These are phyloP conservation scores for Antrozous pallidus DNA, from an alignment of 2,797 vertebrate species.

Conservation along the genomic window DNA sequence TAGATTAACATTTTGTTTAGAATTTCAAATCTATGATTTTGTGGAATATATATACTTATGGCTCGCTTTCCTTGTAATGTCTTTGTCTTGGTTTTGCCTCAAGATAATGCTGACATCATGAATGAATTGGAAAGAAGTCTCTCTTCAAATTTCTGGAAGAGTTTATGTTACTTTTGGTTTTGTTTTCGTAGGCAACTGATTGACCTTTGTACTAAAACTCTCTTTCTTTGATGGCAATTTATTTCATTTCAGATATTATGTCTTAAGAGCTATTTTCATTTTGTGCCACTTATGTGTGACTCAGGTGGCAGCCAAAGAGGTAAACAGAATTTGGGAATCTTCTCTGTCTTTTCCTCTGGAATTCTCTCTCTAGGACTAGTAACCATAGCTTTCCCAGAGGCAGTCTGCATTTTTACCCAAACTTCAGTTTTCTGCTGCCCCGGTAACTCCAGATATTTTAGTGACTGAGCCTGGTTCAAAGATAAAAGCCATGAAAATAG, in stretches of 20 bases:
- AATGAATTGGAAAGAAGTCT: not conserved
- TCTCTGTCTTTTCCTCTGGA: not conserved
- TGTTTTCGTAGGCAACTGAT: not conserved
- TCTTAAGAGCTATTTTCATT: not conserved
- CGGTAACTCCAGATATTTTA: not conserved
- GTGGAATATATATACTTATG: not conserved
- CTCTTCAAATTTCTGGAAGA: not conserved
- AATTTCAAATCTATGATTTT: not conserved
- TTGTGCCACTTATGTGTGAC: not conserved
- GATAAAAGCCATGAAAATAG: not conserved
- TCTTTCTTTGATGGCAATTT: not conserved
- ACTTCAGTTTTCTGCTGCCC: not conserved
- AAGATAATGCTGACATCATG: not conserved
- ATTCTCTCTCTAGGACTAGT: not conserved
- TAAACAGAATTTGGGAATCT: not conserved
- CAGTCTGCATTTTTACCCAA: not conserved
- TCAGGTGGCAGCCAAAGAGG: not conserved
- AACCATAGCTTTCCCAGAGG: not conserved
- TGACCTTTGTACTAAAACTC: not conserved
- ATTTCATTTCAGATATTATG: not conserved
- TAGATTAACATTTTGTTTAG: not conserved
- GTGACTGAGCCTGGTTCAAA: not conserved
- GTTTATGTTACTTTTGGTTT: not conserved
- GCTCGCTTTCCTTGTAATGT: not conserved
- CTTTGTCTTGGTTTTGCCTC: not conserved